phyloP scores from a whole-genome alignment of 1,140 invertebrate genomes.

The Drosophila baimaii region DNA sequence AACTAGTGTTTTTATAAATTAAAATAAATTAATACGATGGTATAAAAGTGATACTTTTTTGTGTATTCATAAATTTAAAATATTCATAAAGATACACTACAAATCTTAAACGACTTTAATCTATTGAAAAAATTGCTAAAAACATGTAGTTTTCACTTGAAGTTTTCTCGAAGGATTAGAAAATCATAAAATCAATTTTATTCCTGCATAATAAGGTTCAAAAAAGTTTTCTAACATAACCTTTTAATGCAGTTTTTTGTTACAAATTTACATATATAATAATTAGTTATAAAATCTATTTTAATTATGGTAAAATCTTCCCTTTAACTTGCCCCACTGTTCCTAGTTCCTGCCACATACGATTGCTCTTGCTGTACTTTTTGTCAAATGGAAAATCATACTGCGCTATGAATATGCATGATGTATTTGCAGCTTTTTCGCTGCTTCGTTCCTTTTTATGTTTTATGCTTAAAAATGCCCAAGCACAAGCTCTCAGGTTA shows the following conservation, averaged over 20 bases:
- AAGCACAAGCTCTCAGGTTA: constrained; percentile 66
- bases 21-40: neutral
- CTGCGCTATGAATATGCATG: constrained; percentile 78
- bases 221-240: neutral
- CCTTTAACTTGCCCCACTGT: constrained; percentile 26
- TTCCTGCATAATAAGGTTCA: no score
- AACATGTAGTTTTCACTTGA: no score
- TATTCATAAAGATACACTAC: no score
- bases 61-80: no score
- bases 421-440: constrained; percentile 75
- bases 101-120: no score
- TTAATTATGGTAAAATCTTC: neutral
- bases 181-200: no score
- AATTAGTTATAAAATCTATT: neutral
- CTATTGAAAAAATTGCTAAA: no score
- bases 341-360: constrained; percentile 15
- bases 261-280: no score
- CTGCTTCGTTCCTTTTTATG: constrained; percentile 51
- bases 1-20: neutral
- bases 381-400: constrained; percentile 78
- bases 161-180: no score
- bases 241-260: neutral
- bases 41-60: no score
- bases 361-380: constrained; percentile 62
- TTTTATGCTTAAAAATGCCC: constrained; percentile 79